Evolutionary conservation across 2,113 vertebrate genomes (phyloP).

Genomic region (Pomatostomus ruficeps): DNA sequence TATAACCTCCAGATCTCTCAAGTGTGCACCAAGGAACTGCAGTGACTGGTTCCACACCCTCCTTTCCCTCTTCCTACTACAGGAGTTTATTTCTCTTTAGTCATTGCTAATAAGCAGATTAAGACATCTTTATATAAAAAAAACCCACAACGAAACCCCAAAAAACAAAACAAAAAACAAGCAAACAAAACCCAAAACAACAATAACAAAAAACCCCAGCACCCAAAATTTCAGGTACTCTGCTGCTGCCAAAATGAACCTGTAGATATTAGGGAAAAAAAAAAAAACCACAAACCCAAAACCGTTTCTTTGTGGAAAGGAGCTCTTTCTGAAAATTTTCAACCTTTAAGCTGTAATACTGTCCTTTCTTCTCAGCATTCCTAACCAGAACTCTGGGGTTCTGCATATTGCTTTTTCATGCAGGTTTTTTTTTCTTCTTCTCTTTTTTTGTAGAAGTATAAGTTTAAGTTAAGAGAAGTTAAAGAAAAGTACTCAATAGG

Average conservation of each 20-base stretch:
- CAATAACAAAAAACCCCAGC: too few species aligned
- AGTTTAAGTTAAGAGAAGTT: not conserved
- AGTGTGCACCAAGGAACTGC: not conserved
- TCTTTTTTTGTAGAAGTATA: not conserved
- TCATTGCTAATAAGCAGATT: not conserved
- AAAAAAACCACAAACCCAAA: rapidly evolving
- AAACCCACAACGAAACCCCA: not conserved
- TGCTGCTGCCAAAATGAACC: not conserved
- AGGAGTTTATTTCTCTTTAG: not conserved
- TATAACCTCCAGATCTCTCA: not conserved
- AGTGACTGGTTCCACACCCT: not conserved
- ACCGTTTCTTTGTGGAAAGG: not conserved
- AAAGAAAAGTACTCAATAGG: not conserved
- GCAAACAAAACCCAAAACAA: too few species aligned
- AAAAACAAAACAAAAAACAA: not conserved
- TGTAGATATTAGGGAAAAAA: not conserved
- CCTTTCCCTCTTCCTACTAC: not conserved
- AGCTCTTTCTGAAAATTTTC: not conserved
- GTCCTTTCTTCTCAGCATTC: not conserved
- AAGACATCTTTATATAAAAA: not conserved
- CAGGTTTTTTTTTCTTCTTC: not conserved
- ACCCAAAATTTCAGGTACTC: not conserved
- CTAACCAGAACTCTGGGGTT: not conserved
- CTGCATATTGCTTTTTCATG: not conserved
- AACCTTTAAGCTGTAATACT: not conserved